Evolutionary conservation across 2,888 invertebrate genomes (phyloP).

Genomic region (Craniophora ligustri): DNA sequence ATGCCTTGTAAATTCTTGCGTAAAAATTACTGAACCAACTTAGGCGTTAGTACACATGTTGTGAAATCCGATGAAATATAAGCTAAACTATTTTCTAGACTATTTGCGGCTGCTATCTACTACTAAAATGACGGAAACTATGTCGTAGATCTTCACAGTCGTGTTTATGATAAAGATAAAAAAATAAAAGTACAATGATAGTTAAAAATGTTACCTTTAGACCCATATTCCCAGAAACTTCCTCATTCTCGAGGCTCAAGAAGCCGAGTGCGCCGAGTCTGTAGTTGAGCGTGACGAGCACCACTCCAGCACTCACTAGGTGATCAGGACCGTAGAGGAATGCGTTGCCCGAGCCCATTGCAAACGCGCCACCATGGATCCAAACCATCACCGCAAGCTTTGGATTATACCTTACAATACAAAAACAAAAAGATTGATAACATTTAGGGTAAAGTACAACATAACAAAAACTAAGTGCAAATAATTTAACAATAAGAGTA

Average conservation of each 20-base stretch:
- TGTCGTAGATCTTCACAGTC: too few species aligned
- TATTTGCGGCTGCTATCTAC: neutral
- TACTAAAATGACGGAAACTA: neutral
- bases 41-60: constrained; percentile 29
- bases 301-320: constrained; percentile 88
- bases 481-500: too few species aligned
- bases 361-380: constrained; percentile 90
- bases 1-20: constrained; percentile 29
- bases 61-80: constrained; percentile 35
- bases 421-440: constrained; percentile 3
- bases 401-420: constrained; percentile 79
- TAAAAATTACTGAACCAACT: constrained; percentile 36
- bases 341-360: constrained; percentile 90
- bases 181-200: neutral
- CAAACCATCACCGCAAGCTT: constrained; percentile 90
- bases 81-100: constrained; percentile 2
- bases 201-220: constrained; percentile 81
- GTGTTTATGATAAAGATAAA: neutral
- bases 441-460: too few species aligned
- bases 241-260: constrained; percentile 89
- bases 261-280: constrained; percentile 90
- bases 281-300: constrained; percentile 91
- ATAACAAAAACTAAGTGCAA: too few species aligned
- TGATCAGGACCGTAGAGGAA: constrained; percentile 90
- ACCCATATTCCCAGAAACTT: constrained; percentile 91